Conservation (phyloP, 1,140 invertebrate genomes). For the Homarus americanus region DNA sequence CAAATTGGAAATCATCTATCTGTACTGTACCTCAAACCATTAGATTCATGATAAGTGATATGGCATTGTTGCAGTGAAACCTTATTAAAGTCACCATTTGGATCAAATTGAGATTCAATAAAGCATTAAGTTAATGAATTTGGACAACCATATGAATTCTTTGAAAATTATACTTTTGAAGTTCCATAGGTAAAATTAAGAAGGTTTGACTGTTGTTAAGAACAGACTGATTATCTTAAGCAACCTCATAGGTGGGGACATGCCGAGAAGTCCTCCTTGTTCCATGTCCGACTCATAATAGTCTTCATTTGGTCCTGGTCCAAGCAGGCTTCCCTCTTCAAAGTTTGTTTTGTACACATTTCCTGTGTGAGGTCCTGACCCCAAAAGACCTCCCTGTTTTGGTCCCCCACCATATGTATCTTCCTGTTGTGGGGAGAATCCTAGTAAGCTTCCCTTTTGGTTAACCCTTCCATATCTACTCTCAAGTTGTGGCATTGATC, state of each 20-base stretch:
- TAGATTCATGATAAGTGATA: slow-evolving; percentile 45
- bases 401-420: not conserved
- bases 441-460: not conserved
- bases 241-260: slow-evolving; percentile 39
- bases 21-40: slow-evolving; percentile 12
- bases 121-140: not conserved
- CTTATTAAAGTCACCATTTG: not conserved
- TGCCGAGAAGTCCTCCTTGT: slow-evolving; percentile 42
- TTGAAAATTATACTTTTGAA: not conserved
- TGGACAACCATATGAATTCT: not conserved
- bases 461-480: not conserved
- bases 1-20: not conserved
- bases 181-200: not conserved
- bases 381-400: slow-evolving; percentile 9
- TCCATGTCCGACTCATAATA: slow-evolving; percentile 20
- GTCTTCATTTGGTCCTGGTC: slow-evolving; percentile 5
- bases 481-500: not conserved
- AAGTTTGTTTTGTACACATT: not conserved
- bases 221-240: not conserved
- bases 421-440: not conserved
- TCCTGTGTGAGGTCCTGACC: not conserved
- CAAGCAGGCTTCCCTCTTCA: slow-evolving; percentile 4
- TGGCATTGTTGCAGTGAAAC: slow-evolving; percentile 26
- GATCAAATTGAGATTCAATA: not conserved
- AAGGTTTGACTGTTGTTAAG: not conserved